Percentiles rank a stretch among this genome's conserved stretches.
These are phyloP conservation scores for Aphaenogaster floridana DNA, from an alignment of 1,140 invertebrate species.

Conservation along the genomic window DNA sequence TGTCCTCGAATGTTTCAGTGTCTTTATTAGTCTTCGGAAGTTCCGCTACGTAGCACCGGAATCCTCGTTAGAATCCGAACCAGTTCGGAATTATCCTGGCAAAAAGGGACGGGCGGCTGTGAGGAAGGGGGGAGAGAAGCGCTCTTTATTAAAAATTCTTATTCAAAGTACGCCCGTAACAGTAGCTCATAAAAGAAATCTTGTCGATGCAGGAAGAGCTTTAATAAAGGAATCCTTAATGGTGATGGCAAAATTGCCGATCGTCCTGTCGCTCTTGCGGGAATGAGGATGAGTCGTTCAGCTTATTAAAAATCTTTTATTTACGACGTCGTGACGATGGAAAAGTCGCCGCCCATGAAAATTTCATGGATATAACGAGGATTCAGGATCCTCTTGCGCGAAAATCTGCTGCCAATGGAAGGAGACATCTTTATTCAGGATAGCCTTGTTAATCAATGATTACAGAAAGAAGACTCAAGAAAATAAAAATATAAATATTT, in stretches of 20 bases:
- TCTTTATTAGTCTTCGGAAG: slow-evolving; percentile 58
- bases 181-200: slow-evolving; percentile 53
- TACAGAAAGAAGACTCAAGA: not conserved
- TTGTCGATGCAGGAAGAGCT: slow-evolving; percentile 40
- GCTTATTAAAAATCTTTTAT: slow-evolving; percentile 62
- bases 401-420: not conserved
- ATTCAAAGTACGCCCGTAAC: slow-evolving; percentile 60
- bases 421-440: not conserved
- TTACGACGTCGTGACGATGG: slow-evolving; percentile 20
- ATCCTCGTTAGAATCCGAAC: slow-evolving; percentile 53
- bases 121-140: not conserved
- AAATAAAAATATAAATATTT: not conserved
- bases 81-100: slow-evolving; percentile 50
- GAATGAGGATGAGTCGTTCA: not conserved
- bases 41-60: not conserved
- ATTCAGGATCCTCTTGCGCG: not conserved
- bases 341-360: slow-evolving; percentile 18
- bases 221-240: slow-evolving; percentile 67
- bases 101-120: not conserved
- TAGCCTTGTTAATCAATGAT: not conserved
- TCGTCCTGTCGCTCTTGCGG: slow-evolving; percentile 29
- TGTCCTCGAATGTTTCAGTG: slow-evolving; percentile 50
- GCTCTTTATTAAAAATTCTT: slow-evolving; percentile 69
- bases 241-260: slow-evolving; percentile 33
- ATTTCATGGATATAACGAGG: slow-evolving; percentile 15